Base-by-base conservation (phyloP, 2,113 vertebrate genomes). In the Hemibagrus wyckioides region DNA sequence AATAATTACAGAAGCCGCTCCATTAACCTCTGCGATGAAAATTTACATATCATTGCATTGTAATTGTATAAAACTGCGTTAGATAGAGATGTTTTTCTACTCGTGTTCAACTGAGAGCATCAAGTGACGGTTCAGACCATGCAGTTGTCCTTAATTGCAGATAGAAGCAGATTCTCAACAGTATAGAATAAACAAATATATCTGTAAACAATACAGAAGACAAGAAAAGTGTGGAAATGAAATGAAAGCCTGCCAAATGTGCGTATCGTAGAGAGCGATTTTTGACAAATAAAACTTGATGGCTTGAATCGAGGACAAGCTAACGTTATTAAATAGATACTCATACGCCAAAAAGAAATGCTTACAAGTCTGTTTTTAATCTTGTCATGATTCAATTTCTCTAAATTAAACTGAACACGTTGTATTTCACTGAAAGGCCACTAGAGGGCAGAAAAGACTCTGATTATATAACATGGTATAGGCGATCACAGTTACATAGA, bases 21-120 rank as follows among this genome's bases (percentile, higher is more conserved):
- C 48, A 79, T 79, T 79, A 79, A 79, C 44, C 75, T 50, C 48
- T 30, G 44, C 44, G 17, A 79, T 52, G n/a, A 52, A 52, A 79
- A 79, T 79, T 1, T 79, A 52, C 48, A 52, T 52, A 79, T 50
- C 6, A 52, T 30, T 79, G 48, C 75, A 52, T 19, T 23, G 48
- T 79, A 52, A 52, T 48, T 30, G 28, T 19, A 19, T 52, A 19
- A 36, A 1, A 30, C 28, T 9, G 75, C 75, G 19, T 30, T 52
- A 30, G 14, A 52, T 11, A 30, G 48, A 79, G 50, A 52, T 30
- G 19, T 30, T 48, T 76, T 50, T 52, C 75, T 30, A 15, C 75
- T 30, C 23, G 15, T 19, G 28, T 52, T 52, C 75, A 10, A 17
- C 14, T 30, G 15, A 48, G 73, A 28, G 71, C n/a, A 41, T 73